phyloP scores from a whole-genome alignment of 2,888 invertebrate species.

The Lissonota sp. region DNA sequence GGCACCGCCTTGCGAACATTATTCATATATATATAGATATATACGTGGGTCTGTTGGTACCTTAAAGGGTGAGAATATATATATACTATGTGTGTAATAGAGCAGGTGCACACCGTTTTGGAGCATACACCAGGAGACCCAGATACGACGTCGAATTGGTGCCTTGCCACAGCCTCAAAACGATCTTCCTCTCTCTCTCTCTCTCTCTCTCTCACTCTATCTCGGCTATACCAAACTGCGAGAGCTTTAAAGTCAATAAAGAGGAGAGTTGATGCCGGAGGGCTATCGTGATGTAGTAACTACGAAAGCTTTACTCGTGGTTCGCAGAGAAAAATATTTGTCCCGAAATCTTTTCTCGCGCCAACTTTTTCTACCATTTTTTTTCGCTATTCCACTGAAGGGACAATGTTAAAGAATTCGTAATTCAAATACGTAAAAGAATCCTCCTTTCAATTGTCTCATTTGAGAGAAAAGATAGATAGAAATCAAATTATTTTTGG shows the following conservation, averaged over 20 bases:
- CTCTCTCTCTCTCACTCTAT: conserved; percentile 7
- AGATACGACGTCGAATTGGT: conserved; percentile 41
- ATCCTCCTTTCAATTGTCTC: too few species aligned
- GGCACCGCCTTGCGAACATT: conserved; percentile 43
- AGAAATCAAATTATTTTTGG: too few species aligned
- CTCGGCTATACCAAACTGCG: conserved; percentile 45
- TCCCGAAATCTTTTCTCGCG: not conserved
- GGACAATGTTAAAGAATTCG: too few species aligned
- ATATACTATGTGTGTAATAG: conserved; percentile 7
- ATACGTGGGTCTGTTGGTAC: too few species aligned
- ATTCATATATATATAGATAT: not conserved
- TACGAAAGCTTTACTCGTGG: not conserved
- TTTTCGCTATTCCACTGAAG: too few species aligned
- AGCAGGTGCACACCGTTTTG: conserved; percentile 54
- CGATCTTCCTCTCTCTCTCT: conserved; percentile 25
- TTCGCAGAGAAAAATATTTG: conserved; percentile 30
- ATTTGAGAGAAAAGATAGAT: too few species aligned
- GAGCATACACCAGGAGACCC: conserved; percentile 29
- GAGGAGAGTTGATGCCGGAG: conserved; percentile 43
- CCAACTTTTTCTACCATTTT: not conserved
- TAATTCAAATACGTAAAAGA: too few species aligned
- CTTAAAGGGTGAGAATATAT: too few species aligned
- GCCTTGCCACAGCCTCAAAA: conserved; percentile 48
- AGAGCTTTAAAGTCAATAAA: conserved; percentile 62
- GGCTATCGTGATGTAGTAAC: conserved; percentile 17